Evolutionary conservation across 2,888 invertebrate species (phyloP).

Genomic region (Sepiola atlantica): DNA sequence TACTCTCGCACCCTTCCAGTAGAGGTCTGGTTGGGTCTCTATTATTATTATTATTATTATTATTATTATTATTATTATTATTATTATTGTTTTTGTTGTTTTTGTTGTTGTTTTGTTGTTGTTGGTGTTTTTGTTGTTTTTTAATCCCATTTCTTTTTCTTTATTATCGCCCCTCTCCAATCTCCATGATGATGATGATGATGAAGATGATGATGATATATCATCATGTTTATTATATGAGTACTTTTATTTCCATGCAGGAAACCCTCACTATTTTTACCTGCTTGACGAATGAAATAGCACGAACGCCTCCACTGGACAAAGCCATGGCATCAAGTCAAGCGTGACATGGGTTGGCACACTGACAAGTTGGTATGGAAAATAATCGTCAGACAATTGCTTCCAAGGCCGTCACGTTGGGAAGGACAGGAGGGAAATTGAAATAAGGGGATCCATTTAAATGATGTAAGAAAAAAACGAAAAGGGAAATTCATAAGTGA

Average conservation of each 20-base stretch:
- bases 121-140: too few relatives aligned
- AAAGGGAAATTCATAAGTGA: background rate
- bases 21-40: too few relatives aligned
- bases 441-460: background rate
- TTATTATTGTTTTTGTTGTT: too few relatives aligned
- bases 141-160: too few relatives aligned
- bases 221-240: background rate
- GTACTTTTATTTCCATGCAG: background rate
- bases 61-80: too few relatives aligned
- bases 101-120: too few relatives aligned
- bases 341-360: background rate
- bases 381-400: constrained; percentile 32
- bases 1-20: too few relatives aligned
- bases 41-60: too few relatives aligned
- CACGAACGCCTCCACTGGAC: background rate
- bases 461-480: background rate
- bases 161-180: too few relatives aligned
- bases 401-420: background rate
- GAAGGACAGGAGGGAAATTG: background rate
- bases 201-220: too few relatives aligned
- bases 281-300: background rate
- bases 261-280: background rate
- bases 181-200: too few relatives aligned
- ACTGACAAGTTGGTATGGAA: background rate
- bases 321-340: background rate